Percentiles rank a stretch among this genome's conserved stretches.
phyloP scores from a whole-genome alignment of 64 coral and sea anemone species.

The Catalaphyllia jardinei region DNA sequence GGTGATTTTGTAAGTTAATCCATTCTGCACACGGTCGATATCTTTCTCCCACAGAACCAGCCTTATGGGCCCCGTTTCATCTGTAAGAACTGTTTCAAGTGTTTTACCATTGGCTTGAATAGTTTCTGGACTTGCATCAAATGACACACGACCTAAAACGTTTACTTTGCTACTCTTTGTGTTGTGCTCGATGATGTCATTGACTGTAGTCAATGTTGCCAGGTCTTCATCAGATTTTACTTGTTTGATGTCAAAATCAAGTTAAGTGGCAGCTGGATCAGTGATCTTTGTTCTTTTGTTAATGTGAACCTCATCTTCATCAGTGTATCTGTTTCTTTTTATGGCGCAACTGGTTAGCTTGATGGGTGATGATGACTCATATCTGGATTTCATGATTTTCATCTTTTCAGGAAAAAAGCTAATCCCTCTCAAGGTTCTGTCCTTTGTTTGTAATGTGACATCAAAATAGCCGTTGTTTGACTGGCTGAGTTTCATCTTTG shows the following conservation, averaged over 20 bases:
- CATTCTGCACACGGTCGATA: no score
- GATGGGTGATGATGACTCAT: slow-evolving; percentile 49
- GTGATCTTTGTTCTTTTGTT: slow-evolving; percentile 42
- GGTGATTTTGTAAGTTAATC: no score
- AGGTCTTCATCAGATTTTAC: slow-evolving; percentile 2
- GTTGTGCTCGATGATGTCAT: slow-evolving; percentile 10
- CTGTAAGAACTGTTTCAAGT: slow-evolving; percentile 36
- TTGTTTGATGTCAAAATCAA: slow-evolving; percentile 36
- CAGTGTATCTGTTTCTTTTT: slow-evolving; percentile 38
- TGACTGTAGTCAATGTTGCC: background rate
- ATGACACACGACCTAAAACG: slow-evolving; percentile 22
- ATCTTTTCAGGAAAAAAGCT: slow-evolving; percentile 50
- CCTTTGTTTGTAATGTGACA: slow-evolving; percentile 23
- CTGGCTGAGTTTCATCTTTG: slow-evolving; percentile 46
- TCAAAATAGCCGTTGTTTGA: slow-evolving; percentile 47
- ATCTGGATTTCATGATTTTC: slow-evolving; percentile 32
- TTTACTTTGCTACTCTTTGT: slow-evolving; percentile 7
- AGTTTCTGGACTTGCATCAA: slow-evolving; percentile 4
- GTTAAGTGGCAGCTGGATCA: slow-evolving; percentile 22
- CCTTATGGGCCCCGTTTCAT: slow-evolving; percentile 45
- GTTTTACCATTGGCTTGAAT: slow-evolving; percentile 43
- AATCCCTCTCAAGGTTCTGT: slow-evolving; percentile 5
- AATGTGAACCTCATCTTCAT: slow-evolving; percentile 39
- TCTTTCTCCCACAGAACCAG: slow-evolving; percentile 25
- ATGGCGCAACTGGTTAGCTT: slow-evolving; percentile 48